Evolutionary conservation across 1,140 invertebrate genomes (phyloP), one percentile per base, ranked within the genome.

Genomic region (Rhyacophila brunnea): DNA sequence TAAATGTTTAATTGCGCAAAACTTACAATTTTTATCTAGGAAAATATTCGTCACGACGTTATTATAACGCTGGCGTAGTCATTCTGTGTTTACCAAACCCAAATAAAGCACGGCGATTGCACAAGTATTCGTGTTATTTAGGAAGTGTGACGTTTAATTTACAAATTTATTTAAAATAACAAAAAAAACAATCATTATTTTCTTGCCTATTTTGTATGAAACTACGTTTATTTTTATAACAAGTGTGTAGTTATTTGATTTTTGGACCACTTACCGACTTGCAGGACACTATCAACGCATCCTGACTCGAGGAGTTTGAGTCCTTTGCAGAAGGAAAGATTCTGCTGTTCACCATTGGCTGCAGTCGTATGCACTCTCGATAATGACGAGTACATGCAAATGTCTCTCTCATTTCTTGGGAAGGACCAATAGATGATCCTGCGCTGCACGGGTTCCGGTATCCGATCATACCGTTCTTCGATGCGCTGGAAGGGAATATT

Each of bases 361-460:
- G 66, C 53, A 74, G 79, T 72, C 67, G 77, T 72, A 45, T 78
- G 78, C 74, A 80, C 80, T 57, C 83, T 80, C 71, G 87, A 84
- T 73, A 92, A 82, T 63, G 89, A 92, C 53, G 89, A 91, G 76
- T 93, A 93, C 89, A 93, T 92, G 73, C 88, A 90, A 71, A 93
- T 92, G 78, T 92, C 90, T 67, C 86, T 79, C 75, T 93, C 90
- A 74, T 92, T 88, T 65, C 91, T 77, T 58, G 91, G 91, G 75
- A 93, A 93, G 51, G 90, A 91, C 89, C 90, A 92, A 80, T 86
- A 93, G 69, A 93, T 90, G 70, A 93, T 89, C 70, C 89, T 82
- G 57, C 88, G 82, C 74, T 93, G 91, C 68, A 93, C 91, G 58
- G 90, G 90, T 75, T 93, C 91, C 36, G 91, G 91, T 71, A 93